Base-by-base conservation (phyloP, 2,797 vertebrate species). In the Muraenolepis orangiensis region DNA sequence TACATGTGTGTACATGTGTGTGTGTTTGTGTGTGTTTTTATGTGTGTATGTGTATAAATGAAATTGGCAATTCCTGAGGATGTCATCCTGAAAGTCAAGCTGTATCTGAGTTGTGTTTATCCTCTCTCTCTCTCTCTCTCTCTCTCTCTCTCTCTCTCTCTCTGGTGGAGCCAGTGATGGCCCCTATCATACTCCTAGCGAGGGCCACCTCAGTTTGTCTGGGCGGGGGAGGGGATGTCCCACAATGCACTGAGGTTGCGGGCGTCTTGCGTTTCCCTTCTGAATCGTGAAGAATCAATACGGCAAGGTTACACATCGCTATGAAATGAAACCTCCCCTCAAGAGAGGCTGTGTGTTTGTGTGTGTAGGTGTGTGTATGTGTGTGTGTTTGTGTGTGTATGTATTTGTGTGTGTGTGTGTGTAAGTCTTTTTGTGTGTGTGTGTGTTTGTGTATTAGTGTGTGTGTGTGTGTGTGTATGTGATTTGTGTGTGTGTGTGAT, bases 211-310 rank as follows among this genome's bases (percentile, higher is more conserved):
- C n/a, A n/a, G n/a, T n/a, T n/a, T n/a, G n/a, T n/a, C n/a, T n/a
- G n/a, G n/a, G n/a, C n/a, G n/a, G n/a, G n/a, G n/a, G n/a, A n/a
- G n/a, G n/a, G n/a, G n/a, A 80, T 67, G 71, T 81, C 78, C 81
- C 78, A 81, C 81, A 79, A 82, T 87, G 80, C 78, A 85, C 84
- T 82, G 76, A 36, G 81, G 78, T 77, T 75, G 42, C 20, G 57
- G 71, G 72, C 68, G 40, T 74, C 72, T 79, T 74, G 70, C 73
- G 72, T 79, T 76, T 84, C 84, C 57, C 16, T 0, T 77, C 78
- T 75, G 72, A 38, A 10, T 68, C 79, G 76, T 2, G 77, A 77
- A 70, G 74, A 79, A 86, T 87, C 86, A 72, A 87, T 87, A 76
- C 70, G 73, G 82, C 78, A 81, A 81, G 83, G 82, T 79, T 77